Base-by-base conservation (phyloP, 2,797 vertebrate genomes). In the Aplochiton taeniatus region DNA sequence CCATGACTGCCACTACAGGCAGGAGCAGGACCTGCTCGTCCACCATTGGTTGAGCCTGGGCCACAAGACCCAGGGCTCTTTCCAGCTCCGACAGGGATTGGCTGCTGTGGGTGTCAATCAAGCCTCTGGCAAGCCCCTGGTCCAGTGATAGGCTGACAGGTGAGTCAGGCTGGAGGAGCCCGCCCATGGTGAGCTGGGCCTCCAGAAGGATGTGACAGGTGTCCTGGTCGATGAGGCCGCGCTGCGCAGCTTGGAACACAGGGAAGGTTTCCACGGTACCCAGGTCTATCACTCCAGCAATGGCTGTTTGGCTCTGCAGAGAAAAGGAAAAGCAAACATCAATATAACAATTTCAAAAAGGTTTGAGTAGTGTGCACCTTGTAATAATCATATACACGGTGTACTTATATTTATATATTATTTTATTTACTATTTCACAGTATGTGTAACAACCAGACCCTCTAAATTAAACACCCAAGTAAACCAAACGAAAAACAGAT, bases 141-240 rank as follows among this genome's bases (percentile, higher is more conserved):
- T 94, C 92, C 88, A 99, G 85, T 47, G 95, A 91, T 58, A 95
- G 78, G 43, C 60, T 86, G 78, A 92, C 85, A 48, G 75, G 65
- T 42, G 90, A 93, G 59, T 93, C 91, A 31, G 95, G 94, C 63
- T 92, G 90, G 68, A 95, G 75, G 10, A 99, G 92, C 63, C 92
- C 95, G 70, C 93, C 95, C 58, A 88, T 81, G 80, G 95, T 79
- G 71, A 99, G 85, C 88, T 99, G 98, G 43, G 90, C 91, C 90
- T 98, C 94, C 83, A 99, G 79, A 43, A 99, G 92, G 0, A 82
- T 77, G 1, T 81, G 86, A 76, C 95, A 95, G 6, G 95, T 98
- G 77, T 98, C 97, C 85, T 96, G 95, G 88, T 99, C 97, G 85
- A 99, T 93, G 0, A 99, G 95, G 73, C 97, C 98, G 73, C 87